Evolutionary conservation across 2,888 invertebrate species (phyloP).

Genomic region (Argyresthia goedartella): DNA sequence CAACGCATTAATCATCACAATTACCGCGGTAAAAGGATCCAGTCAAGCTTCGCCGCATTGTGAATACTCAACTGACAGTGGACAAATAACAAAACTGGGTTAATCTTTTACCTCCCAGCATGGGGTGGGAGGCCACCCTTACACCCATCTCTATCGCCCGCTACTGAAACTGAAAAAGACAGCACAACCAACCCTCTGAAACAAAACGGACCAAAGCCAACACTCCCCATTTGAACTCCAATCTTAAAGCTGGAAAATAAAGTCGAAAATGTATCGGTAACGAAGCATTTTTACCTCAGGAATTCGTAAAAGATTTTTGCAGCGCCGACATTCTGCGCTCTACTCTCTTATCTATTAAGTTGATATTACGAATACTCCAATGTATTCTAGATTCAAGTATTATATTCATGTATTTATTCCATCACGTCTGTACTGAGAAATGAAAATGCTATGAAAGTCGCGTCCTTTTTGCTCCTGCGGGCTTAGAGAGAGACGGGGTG

Average conservation of each 20-base stretch:
- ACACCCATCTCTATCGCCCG: constrained; percentile 36
- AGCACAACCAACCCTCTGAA: constrained; percentile 25
- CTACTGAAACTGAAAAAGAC: constrained; percentile 11
- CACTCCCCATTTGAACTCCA: constrained; percentile 11
- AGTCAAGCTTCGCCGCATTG: constrained; percentile 57
- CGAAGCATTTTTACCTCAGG: constrained; percentile 47
- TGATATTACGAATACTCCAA: constrained; percentile 27
- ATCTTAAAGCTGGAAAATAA: constrained; percentile 1
- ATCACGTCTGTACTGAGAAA: constrained; percentile 59
- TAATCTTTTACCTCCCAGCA: constrained; percentile 67
- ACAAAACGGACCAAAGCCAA: constrained; percentile 22
- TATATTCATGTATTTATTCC: constrained; percentile 66
- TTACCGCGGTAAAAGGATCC: constrained; percentile 62
- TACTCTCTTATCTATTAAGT: constrained; percentile 35
- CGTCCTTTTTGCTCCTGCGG: constrained; percentile 42
- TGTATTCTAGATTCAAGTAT: constrained; percentile 56
- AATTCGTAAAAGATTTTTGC: constrained; percentile 53
- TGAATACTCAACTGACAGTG: constrained; percentile 70
- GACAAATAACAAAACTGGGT: constrained; percentile 72
- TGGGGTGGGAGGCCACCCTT: constrained; percentile 56
- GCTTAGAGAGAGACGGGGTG: constrained; percentile 37
- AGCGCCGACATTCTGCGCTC: constrained; percentile 43
- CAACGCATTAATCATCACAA: constrained; percentile 65
- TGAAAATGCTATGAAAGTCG: constrained; percentile 62
- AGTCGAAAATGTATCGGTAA: constrained; percentile 19